A percentile compares a stretch with the other conserved stretches of the same genome.
Conservation (phyloP, 2,797 vertebrate genomes). For the Caiman crocodilus region DNA sequence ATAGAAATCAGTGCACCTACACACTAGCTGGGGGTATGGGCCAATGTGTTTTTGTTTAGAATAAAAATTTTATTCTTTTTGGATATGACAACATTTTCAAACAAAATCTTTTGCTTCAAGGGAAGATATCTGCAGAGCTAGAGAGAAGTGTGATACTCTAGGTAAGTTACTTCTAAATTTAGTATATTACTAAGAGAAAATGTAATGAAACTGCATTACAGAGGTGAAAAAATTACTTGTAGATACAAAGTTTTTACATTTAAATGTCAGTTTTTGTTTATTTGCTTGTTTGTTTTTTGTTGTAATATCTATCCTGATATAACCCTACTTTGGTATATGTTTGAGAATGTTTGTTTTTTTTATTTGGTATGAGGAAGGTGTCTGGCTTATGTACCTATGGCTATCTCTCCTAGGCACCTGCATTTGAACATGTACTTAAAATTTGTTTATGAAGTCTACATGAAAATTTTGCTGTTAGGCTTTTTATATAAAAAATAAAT, state of each 20-base stretch:
- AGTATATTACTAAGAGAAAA: not conserved
- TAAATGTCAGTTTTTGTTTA: not conserved
- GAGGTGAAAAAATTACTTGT: not conserved
- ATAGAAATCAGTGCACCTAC: not conserved
- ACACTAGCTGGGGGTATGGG: not conserved
- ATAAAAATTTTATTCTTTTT: not conserved
- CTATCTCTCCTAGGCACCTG: not conserved
- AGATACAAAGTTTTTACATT: not conserved
- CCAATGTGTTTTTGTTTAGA: not conserved
- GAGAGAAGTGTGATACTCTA: constrained; percentile 97
- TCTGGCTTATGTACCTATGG: not conserved
- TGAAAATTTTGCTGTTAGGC: constrained; percentile 11
- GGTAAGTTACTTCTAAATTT: constrained; percentile 84
- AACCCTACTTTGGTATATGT: not conserved
- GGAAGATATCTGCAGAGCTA: constrained; percentile 97
- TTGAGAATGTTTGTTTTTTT: not conserved
- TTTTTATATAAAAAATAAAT: constrained; percentile 57
- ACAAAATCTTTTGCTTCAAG: constrained; percentile 80
- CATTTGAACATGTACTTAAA: not conserved
- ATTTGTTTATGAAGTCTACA: not conserved
- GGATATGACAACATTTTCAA: constrained; percentile 41
- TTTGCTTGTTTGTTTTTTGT: not conserved
- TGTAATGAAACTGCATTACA: not conserved
- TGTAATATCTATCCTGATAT: not conserved
- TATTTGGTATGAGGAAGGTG: not conserved